Base-by-base conservation (phyloP, 2,113 vertebrate species). In the Speoplatyrhinus poulsoni region DNA sequence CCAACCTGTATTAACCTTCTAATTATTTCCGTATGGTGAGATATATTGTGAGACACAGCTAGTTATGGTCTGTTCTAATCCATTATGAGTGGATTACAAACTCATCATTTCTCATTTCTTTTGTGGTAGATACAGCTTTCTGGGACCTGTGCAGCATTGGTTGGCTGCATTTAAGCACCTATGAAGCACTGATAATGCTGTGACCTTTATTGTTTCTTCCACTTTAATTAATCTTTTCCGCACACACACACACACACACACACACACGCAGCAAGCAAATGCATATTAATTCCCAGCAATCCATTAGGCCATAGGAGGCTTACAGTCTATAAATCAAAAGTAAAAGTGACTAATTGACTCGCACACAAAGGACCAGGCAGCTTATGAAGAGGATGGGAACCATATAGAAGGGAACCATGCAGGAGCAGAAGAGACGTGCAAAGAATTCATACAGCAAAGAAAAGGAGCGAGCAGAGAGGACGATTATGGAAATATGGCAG, bases 281-380 rank as follows among this genome's bases (percentile, higher is more conserved):
- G 88, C 87, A 88, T 89, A 89, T 88, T 88, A 87, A 89, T 87
- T 88, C 78, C 68, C 73, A 70, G 81, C 73, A 60, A 76, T 85
- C 85, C 81, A 87, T 86, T 83, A 83, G 85, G 67, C 78, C 67
- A 65, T 55, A 77, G 82, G 81, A 71, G 76, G 72, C 63, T 67
- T 9, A 0, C 6, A 61, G 62, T 77, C 87, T 69, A 89, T 89
- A 90, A 91, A 88, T 90, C 90, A 89, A 77, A 85, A 58, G 73
- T 81, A 84, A 85, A 84, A 70, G 71, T 26, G 32, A 60, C 81
- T 84, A 91, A 88, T 82, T 87, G 71, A 82, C 80, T 86, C 70
- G 3, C 64, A 69, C 67, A 83, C 77, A 77, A 83, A 85, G 71
- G 78, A 72, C 54, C 63, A 71, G 77, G 70, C 63, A 70, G 69